These are phyloP conservation scores for Acrocephalus arundinaceus DNA, from an alignment of 2,113 vertebrate genomes.

Conservation along the genomic window DNA sequence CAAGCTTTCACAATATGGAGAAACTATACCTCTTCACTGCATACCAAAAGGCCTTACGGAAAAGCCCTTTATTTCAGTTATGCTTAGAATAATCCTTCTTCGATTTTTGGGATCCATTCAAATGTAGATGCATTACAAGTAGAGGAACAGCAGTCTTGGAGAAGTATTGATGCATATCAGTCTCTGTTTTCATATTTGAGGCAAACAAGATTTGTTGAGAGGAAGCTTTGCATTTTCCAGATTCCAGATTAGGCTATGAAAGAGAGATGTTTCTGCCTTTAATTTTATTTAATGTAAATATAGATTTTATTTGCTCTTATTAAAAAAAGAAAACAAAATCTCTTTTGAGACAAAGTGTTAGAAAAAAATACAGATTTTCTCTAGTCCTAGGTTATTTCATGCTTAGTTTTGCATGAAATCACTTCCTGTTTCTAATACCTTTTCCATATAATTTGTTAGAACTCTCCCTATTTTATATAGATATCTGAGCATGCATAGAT, in stretches of 20 bases:
- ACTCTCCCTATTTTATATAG: neutral
- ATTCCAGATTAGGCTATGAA: neutral
- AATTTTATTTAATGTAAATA: neutral
- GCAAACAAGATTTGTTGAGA: neutral
- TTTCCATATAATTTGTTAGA: neutral
- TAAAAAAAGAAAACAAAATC: neutral
- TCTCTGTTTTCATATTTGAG: neutral
- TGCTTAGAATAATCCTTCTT: neutral
- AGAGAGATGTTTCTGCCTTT: neutral
- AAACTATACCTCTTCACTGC: neutral
- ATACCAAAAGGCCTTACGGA: neutral
- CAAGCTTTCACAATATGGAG: neutral
- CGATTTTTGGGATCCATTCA: neutral
- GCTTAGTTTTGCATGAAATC: neutral
- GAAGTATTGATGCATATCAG: neutral
- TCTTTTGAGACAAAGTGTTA: neutral
- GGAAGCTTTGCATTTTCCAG: neutral
- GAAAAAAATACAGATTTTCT: neutral
- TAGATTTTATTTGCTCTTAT: neutral
- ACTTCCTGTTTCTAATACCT: neutral
- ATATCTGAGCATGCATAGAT: neutral
- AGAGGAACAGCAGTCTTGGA: neutral
- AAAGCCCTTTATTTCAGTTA: neutral
- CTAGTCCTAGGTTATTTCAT: neutral
- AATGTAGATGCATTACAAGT: neutral